phyloP scores from a whole-genome alignment of 2,113 vertebrate species.

The Dromaius novaehollandiae region DNA sequence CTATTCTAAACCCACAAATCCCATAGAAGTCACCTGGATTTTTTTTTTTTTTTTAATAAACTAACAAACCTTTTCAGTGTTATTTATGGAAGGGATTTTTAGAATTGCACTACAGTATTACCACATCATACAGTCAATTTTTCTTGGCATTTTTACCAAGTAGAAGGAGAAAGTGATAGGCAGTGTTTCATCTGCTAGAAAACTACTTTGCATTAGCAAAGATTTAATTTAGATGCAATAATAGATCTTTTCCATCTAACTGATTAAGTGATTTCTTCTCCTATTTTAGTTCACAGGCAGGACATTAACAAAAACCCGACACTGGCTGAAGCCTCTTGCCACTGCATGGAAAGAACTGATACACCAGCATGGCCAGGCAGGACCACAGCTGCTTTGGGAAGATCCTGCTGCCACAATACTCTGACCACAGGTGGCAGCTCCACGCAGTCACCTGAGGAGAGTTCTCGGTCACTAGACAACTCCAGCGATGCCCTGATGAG shows the following conservation, averaged over 20 bases:
- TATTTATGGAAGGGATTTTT: not conserved
- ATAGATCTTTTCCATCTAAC: not conserved
- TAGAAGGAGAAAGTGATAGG: not conserved
- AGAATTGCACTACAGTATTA: not conserved
- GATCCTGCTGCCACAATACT: not conserved
- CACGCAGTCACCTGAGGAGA: not conserved
- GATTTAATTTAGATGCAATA: not conserved
- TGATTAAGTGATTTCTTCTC: not conserved
- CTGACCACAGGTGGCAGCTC: not conserved
- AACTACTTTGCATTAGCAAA: not conserved
- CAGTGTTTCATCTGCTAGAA: not conserved
- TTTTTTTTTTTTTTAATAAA: not conserved
- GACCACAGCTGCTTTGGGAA: not conserved
- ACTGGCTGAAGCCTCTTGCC: not conserved
- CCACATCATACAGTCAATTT: not conserved
- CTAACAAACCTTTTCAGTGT: not conserved
- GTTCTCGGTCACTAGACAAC: not conserved
- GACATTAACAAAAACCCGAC: not conserved
- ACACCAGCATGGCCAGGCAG: not conserved
- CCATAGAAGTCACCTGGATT: not conserved
- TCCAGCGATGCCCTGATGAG: not conserved
- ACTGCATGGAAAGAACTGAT: not conserved
- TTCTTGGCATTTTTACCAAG: not conserved
- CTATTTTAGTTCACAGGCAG: not conserved
- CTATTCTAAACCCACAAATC: not conserved